phyloP scores from a whole-genome alignment of 1,140 invertebrate species.

The Penaeus japonicus region DNA sequence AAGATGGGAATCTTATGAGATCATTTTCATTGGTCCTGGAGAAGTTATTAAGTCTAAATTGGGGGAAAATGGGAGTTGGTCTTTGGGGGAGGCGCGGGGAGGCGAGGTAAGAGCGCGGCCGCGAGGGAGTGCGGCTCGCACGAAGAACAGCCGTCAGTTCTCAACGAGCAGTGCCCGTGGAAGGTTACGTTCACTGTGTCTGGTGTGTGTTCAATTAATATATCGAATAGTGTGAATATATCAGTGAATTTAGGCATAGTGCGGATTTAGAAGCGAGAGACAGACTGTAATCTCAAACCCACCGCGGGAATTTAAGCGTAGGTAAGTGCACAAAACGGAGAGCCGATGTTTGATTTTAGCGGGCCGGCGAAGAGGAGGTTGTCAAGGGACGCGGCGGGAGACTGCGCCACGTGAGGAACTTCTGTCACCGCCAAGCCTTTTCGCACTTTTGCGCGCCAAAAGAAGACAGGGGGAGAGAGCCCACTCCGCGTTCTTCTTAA shows the following conservation, averaged over 20 bases:
- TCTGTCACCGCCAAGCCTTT: not conserved
- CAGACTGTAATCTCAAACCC: not conserved
- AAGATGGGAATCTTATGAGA: too few species aligned
- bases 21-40: too few species aligned
- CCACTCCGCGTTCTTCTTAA: too few species aligned
- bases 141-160: conserved; percentile 26
- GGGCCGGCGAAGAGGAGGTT: not conserved
- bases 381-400: not conserved
- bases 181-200: conserved; percentile 20
- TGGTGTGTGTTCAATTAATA: conserved; percentile 33
- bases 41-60: too few species aligned
- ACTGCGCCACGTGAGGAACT: not conserved
- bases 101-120: not conserved
- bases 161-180: conserved; percentile 37
- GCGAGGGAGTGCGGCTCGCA: not conserved
- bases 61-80: too few species aligned
- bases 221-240: not conserved
- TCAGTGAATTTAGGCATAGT: not conserved
- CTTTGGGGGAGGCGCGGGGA: not conserved
- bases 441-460: too few species aligned
- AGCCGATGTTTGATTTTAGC: not conserved
- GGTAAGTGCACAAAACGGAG: not conserved
- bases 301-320: not conserved
- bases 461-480: too few species aligned
- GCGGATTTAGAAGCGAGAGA: not conserved